Conservation (phyloP, 2,113 vertebrate species). For the Zeus faber region DNA sequence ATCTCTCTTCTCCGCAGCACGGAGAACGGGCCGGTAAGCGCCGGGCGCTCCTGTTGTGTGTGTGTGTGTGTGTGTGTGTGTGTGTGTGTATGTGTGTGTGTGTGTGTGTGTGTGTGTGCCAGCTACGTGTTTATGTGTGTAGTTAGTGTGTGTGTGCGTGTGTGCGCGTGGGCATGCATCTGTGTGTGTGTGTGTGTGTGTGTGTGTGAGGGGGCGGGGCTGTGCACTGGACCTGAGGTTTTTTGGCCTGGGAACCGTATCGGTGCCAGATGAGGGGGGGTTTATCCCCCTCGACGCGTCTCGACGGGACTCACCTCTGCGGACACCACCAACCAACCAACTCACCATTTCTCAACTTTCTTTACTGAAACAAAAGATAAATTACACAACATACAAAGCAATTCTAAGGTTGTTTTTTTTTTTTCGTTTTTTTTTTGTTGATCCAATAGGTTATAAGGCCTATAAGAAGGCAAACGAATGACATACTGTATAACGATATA, state of each 20-base stretch:
- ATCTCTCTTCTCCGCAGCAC: slow-evolving; percentile 70
- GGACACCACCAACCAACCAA: slow-evolving; percentile 66
- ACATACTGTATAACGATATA: slow-evolving; percentile 51
- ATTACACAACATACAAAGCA: slow-evolving; percentile 66
- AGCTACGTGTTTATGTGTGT: slow-evolving; percentile 22
- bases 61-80: slow-evolving; percentile 6
- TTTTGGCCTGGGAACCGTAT: slow-evolving; percentile 63
- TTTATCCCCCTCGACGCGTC: slow-evolving; percentile 54
- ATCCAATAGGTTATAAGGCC: slow-evolving; percentile 60
- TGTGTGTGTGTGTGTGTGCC: slow-evolving; percentile 13
- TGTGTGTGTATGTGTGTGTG: slow-evolving; percentile 21
- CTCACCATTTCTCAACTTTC: slow-evolving; percentile 59
- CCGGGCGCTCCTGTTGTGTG: slow-evolving; percentile 23
- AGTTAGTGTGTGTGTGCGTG: slow-evolving; percentile 6
- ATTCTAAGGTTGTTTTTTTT: slow-evolving; percentile 52
- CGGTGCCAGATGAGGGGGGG: slow-evolving; percentile 47
- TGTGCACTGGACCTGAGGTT: slow-evolving; percentile 68
- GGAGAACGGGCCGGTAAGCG: slow-evolving; percentile 68
- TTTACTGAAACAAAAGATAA: slow-evolving; percentile 68
- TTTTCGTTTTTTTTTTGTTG: slow-evolving; percentile 24
- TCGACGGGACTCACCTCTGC: slow-evolving; percentile 59
- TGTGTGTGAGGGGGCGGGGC: neutral
- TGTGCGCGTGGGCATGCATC: slow-evolving; percentile 19
- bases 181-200: slow-evolving; percentile 7
- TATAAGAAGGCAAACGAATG: slow-evolving; percentile 68